These are phyloP conservation scores for Pterophyllum scalare DNA, from an alignment of 2,113 vertebrate genomes.

Conservation along the genomic window DNA sequence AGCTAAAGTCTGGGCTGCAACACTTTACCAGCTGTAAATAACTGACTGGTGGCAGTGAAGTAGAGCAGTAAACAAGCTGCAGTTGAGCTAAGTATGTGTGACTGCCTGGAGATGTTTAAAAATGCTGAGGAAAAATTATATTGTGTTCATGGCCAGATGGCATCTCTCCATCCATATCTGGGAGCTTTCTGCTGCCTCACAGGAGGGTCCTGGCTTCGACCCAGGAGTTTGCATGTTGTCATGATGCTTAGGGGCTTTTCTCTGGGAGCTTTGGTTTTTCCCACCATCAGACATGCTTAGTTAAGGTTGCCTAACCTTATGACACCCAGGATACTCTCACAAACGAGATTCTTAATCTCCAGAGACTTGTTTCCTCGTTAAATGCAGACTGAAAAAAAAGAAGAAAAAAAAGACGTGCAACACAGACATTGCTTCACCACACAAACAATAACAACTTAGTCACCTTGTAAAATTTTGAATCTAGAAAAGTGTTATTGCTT, in stretches of 20 bases:
- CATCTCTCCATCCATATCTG: accelerated
- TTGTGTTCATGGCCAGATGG: neutral
- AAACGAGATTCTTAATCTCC: neutral
- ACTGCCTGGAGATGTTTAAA: neutral
- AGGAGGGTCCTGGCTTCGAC: too few species aligned
- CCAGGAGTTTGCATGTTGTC: neutral
- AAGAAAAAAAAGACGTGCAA: neutral
- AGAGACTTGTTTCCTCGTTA: neutral
- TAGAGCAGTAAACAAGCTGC: too few species aligned
- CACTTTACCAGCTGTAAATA: too few species aligned
- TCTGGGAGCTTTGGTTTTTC: neutral
- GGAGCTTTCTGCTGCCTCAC: too few species aligned
- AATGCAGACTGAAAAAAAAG: neutral
- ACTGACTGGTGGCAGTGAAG: too few species aligned
- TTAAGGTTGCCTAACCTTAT: neutral
- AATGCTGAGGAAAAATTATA: neutral
- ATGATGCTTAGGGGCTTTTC: too few species aligned
- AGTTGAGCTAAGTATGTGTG: too few species aligned
- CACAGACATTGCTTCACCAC: neutral
- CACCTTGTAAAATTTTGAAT: neutral
- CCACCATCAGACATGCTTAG: neutral
- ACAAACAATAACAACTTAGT: too few species aligned
- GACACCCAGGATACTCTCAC: neutral
- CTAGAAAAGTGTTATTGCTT: accelerated
- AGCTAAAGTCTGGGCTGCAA: too few species aligned